Base-by-base conservation (phyloP, 2,888 invertebrate species). In the Smittia sp. region DNA sequence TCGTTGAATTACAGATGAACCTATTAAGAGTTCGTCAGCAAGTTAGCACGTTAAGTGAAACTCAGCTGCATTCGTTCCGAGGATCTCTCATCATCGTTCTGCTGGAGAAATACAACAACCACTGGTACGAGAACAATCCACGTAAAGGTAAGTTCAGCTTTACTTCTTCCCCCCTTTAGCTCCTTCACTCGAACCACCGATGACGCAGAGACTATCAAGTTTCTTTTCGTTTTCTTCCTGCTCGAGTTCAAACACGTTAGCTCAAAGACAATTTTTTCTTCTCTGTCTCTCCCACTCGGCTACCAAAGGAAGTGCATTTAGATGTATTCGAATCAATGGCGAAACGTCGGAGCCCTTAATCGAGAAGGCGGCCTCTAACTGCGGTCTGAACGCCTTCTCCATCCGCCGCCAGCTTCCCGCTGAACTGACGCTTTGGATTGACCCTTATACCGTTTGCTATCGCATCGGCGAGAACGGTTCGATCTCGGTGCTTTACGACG, bases 381-480 rank as follows among this genome's bases (percentile, higher is more conserved):
- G 87, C 78, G 90, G 90, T 73, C 82, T 89, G 46, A 80, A 84
- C 75, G 86, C 87, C 75, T 83, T 85, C 75, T 82, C 86, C 76
- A 82, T 89, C 75, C 85, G 86, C 74, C 74, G 75, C 73, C 73
- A 75, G 73, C 85, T 90, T 76, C 90, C 90, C 25, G 20, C 67
- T 39, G 90, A 91, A 81, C 84, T 91, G 15, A 90, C 90, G 32
- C 86, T 91, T 82, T 91, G 91, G 91, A 88, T 91, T 76, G 91
- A 91, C 79, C 91, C 90, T 1, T 84, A 84, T 77, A 90, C 90
- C 82, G 91, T 91, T 7, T 86, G 86, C 11, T 88, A 88, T 80
- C 81, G 88, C 77, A 86, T 88, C 77, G 87, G 88, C 24, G 88
- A 88, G 78, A 86, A 87, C 77, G 88, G 88, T 24, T 86, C 86